Evolutionary conservation across 2,888 invertebrate genomes (phyloP), one percentile per base, ranked within the genome.

Genomic region (Stratiomys singularior): DNA sequence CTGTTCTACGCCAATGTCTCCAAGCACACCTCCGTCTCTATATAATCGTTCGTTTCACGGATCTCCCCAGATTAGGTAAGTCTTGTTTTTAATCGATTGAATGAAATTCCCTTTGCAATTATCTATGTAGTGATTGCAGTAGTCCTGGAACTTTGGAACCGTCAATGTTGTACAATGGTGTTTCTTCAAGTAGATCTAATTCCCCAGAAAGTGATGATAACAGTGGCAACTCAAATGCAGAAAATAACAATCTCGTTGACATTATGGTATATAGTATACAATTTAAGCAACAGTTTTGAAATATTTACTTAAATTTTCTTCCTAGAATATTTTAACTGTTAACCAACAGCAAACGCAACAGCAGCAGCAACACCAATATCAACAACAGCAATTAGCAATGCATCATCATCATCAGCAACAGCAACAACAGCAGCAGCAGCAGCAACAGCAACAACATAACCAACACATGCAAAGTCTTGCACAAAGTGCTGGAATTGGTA

Each of bases 1-100:
- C 84, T 86, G 86, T 84, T 86, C 86, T 83, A 85, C 86, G 84
- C 86, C 87, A 82, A 85, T 87, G 83, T 86, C 87, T 83, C 86
- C 87, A 81, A 85, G 86, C 83, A 86, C 87, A 84, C 85, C 87
- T 82, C 84, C 87, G 82, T 85, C 86, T 83, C 82, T 86, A 83
- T 85, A 86, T 83, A 85, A 85, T 84, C 85, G 85, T 82, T 86
- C 86, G 82, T 86, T 86, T 83, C 86, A 85, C 83, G 85, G 84
- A 83, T 86, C 87, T 82, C 86, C 87, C 81, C 85, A 80, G 84
- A 84, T 86, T 83, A 86, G 86, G 86, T 86, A 86, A 85, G 56
- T 69, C 28, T 18, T 11, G 15, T 9, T 46, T 37, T 25, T 18
- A 25, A 60, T 60, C 3, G 25, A 60, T 13, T 52, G 4, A 1